Conservation (phyloP, 2,888 invertebrate species). For the Orthosia gothica region DNA sequence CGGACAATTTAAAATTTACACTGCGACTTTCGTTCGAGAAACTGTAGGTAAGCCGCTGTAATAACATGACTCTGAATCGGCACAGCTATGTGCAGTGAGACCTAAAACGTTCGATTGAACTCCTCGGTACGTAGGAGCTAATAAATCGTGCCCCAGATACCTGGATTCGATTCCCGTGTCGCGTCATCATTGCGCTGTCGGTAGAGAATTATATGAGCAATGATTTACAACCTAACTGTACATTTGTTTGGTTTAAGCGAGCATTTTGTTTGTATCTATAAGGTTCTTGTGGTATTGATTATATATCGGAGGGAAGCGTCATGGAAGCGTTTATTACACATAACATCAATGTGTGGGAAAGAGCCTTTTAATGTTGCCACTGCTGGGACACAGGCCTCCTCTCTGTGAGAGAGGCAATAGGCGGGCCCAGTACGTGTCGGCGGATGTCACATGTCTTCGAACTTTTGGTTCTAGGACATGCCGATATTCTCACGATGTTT, state of each 20-base stretch:
- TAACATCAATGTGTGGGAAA: too few species aligned
- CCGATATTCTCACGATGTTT: too few species aligned
- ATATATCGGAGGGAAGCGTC: background rate
- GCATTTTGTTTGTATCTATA: constrained; percentile 47
- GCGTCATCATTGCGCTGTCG: constrained; percentile 74
- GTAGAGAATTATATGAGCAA: constrained; percentile 63
- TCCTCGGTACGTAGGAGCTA: constrained; percentile 47
- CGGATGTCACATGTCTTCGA: too few species aligned
- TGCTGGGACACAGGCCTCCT: too few species aligned
- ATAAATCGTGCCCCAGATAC: constrained; percentile 70
- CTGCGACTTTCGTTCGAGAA: too few species aligned
- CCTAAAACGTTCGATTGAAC: constrained; percentile 35
- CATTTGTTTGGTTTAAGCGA: constrained; percentile 42
- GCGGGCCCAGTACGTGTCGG: too few species aligned
- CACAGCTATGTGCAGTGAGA: background rate
- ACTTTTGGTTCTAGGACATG: too few species aligned
- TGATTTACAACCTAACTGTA: constrained; percentile 68
- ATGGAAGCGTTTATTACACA: background rate
- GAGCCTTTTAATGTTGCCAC: too few species aligned
- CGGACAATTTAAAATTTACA: too few species aligned
- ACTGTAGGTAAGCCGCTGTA: background rate
- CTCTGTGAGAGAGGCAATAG: too few species aligned
- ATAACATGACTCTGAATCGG: background rate
- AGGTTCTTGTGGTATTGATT: constrained; percentile 9
- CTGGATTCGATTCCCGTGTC: constrained; percentile 69